These are phyloP conservation scores for Bilobella aurantiaca DNA, from an alignment of 1,140 invertebrate genomes.

Conservation along the genomic window DNA sequence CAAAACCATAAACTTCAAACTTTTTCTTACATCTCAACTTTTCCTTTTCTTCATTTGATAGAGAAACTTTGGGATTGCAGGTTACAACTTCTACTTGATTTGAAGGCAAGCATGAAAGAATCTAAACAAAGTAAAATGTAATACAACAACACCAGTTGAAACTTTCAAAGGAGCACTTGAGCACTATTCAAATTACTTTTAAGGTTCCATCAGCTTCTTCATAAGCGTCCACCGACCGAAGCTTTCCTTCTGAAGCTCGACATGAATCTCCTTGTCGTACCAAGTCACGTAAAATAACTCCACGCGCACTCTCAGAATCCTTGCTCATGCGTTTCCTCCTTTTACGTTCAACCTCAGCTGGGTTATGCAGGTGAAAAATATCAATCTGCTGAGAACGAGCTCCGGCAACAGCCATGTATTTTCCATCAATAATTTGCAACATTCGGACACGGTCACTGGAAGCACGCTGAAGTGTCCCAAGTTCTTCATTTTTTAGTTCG, in stretches of 20 bases:
- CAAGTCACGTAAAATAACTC: conserved; percentile 22
- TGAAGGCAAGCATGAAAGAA: conserved; percentile 27
- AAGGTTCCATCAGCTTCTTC: conserved; percentile 16
- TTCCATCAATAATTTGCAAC: conserved; percentile 15
- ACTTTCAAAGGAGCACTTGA: background rate
- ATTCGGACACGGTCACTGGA: conserved; percentile 14
- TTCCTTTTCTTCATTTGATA: background rate
- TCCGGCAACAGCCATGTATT: conserved; percentile 16
- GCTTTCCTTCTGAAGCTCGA: conserved; percentile 25
- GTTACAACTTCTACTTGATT: conserved; percentile 30
- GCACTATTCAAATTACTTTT: conserved; percentile 17
- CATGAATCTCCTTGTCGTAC: conserved; percentile 15
- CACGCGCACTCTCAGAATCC: conserved; percentile 38
- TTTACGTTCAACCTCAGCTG: conserved; percentile 58
- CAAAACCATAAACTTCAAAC: conserved; percentile 22
- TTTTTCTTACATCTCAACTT: background rate
- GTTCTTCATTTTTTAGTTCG: conserved; percentile 18
- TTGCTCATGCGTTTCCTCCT: conserved; percentile 68
- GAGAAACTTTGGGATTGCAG: background rate
- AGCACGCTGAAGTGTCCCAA: conserved; percentile 24
- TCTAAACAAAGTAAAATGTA: conserved; percentile 13
- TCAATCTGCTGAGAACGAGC: conserved; percentile 49
- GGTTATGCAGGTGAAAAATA: conserved; percentile 65
- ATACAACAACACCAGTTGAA: too few relatives aligned
- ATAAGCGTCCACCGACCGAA: conserved; percentile 25